phyloP scores from a whole-genome alignment of 2,888 invertebrate genomes.

The Melanophora roralis region DNA sequence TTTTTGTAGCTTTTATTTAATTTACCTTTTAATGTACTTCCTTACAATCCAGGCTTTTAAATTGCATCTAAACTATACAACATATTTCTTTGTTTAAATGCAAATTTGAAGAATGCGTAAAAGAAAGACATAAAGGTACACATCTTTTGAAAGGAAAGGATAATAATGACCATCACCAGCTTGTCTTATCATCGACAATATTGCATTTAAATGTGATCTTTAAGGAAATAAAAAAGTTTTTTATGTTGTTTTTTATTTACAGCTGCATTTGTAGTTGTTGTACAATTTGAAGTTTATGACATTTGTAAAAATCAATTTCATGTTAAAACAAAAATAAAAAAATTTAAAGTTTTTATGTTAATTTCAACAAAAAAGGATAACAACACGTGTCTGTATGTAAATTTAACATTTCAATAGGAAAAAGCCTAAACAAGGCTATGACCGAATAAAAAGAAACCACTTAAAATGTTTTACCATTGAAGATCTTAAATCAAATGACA shows the following conservation, averaged over 20 bases:
- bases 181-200: slow-evolving; percentile 30
- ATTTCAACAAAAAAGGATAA: slow-evolving; percentile 44
- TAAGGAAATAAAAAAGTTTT: slow-evolving; percentile 8
- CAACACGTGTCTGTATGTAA: slow-evolving; percentile 59
- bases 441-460: neutral
- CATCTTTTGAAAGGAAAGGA: slow-evolving; percentile 17
- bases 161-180: slow-evolving; percentile 11
- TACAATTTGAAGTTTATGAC: slow-evolving; percentile 54
- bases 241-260: neutral
- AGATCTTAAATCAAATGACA: slow-evolving; percentile 63
- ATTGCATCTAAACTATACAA: slow-evolving; percentile 23
- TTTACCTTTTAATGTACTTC: neutral
- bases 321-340: slow-evolving; percentile 30
- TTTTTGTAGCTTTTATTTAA: neutral
- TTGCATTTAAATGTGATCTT: slow-evolving; percentile 27
- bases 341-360: neutral
- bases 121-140: slow-evolving; percentile 22
- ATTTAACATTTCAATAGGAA: slow-evolving; percentile 50
- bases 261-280: neutral
- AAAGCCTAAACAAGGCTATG: neutral
- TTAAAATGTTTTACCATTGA: slow-evolving; percentile 56
- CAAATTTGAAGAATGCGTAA: slow-evolving; percentile 37
- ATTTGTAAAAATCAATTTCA: slow-evolving; percentile 61
- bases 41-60: neutral
- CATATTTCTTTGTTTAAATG: slow-evolving; percentile 25